These are phyloP conservation scores for Gibbula magus DNA, from an alignment of 2,888 invertebrate species.

Conservation along the genomic window DNA sequence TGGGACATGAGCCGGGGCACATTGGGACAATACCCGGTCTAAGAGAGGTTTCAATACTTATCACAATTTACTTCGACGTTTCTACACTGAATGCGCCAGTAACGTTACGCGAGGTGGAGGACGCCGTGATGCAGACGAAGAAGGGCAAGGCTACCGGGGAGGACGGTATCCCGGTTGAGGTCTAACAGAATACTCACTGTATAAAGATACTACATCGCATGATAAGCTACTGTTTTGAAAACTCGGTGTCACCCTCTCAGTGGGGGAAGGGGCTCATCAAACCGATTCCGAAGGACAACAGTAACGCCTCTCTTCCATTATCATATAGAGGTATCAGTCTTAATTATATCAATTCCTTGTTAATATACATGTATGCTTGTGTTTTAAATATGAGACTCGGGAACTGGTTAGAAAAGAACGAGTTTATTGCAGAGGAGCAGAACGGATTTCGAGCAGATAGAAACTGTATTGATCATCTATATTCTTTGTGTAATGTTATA, in stretches of 20 bases:
- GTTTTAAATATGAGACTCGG: not conserved
- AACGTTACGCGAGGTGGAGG: not conserved
- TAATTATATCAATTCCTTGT: not conserved
- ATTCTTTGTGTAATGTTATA: no score
- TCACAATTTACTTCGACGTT: no score
- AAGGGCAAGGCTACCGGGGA: not conserved
- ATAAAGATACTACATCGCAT: no score
- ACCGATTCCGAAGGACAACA: constrained; percentile 20
- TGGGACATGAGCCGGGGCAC: no score
- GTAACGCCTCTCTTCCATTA: not conserved
- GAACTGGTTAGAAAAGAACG: not conserved
- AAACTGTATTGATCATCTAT: not conserved
- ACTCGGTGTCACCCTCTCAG: not conserved
- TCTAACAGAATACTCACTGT: not conserved
- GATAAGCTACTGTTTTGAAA: no score
- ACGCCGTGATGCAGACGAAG: not conserved
- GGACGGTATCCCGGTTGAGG: not conserved
- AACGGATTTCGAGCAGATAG: not conserved
- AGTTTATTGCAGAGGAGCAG: not conserved
- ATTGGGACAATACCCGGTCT: no score
- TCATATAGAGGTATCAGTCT: not conserved
- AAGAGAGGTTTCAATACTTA: no score
- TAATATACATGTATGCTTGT: not conserved
- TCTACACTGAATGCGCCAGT: no score
- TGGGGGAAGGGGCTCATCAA: constrained; percentile 25